Base-by-base conservation (phyloP, 2,888 invertebrate species). In the Hanleya hanleyi region DNA sequence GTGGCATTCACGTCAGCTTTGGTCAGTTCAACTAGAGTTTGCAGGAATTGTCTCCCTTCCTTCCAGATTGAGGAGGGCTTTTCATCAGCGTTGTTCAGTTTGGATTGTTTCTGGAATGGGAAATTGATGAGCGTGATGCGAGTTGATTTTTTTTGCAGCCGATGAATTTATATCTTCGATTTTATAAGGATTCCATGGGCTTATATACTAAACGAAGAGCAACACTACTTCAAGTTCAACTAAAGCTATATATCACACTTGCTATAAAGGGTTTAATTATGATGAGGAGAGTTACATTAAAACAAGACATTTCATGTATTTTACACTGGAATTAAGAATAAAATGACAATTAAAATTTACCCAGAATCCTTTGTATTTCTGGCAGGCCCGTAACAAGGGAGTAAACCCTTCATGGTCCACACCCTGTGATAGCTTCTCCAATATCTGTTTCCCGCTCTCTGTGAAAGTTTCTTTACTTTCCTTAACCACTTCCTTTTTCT, bases 351-450 rank as follows among this genome's bases (percentile, higher is more conserved):
- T n/a, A n/a, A n/a, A n/a, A n/a, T 71, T 69, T 70, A 81, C 82
- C 68, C 73, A 76, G 38, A 71, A 82, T 22, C 71, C 72, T 41
- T 74, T 75, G 75, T 85, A 85, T 33, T 74, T 77, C 67, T 81
- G 77, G 76, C 89, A 89, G 15, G 90, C 90, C 65, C 80, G 69
- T 22, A 89, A 81, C 36, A 90, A 77, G 22, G 90, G 90, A 0
- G 90, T 90, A 75, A 83, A 88, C 36, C 90, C 90, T 36, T 85
- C 77, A 68, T 88, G 77, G 77, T 89, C 87, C 6, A 84, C 79
- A 38, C 84, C 87, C 49, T 81, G 81, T 1, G 84, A 85, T 88
- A 90, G 88, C 64, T 84, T 82, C 75, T 85, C 83, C 51, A 90
- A 79, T 15, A 57, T 26, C 15, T 22, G 29, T 32, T 57, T 57